Conservation (phyloP, 2,113 vertebrate species). For the Eulacestoma nigropectus region DNA sequence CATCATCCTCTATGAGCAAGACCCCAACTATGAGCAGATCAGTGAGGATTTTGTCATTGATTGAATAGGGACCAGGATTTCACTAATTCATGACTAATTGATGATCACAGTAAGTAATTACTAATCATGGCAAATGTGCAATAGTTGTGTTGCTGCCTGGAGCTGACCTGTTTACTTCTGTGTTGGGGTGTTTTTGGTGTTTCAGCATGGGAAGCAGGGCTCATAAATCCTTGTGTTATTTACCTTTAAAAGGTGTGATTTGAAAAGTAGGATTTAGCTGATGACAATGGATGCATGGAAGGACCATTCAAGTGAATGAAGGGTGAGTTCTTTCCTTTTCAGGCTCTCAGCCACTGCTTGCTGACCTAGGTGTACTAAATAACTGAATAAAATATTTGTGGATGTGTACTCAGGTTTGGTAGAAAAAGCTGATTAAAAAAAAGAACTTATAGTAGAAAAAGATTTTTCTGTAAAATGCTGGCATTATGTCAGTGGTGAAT, state of each 20-base stretch:
- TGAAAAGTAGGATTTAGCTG: not conserved
- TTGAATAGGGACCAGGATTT: not conserved
- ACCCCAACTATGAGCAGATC: not conserved
- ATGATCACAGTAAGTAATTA: not conserved
- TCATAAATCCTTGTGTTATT: not conserved
- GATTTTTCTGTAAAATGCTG: not conserved
- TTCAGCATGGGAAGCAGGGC: not conserved
- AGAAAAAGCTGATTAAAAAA: not conserved
- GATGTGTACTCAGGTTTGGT: not conserved
- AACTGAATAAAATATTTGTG: not conserved
- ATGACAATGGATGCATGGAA: not conserved
- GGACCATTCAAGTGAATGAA: not conserved
- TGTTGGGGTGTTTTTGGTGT: not conserved
- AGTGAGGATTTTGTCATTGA: not conserved
- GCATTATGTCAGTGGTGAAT: not conserved
- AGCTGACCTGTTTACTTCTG: not conserved
- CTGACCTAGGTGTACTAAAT: not conserved
- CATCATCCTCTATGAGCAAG: not conserved
- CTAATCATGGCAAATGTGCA: not conserved
- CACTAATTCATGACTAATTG: not conserved
- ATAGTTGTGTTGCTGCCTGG: not conserved
- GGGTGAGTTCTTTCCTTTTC: not conserved
- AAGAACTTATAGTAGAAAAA: not conserved
- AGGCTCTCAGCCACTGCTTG: not conserved
- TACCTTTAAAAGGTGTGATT: not conserved